Conservation (phyloP, 2,888 invertebrate genomes). For the Serripes groenlandicus region DNA sequence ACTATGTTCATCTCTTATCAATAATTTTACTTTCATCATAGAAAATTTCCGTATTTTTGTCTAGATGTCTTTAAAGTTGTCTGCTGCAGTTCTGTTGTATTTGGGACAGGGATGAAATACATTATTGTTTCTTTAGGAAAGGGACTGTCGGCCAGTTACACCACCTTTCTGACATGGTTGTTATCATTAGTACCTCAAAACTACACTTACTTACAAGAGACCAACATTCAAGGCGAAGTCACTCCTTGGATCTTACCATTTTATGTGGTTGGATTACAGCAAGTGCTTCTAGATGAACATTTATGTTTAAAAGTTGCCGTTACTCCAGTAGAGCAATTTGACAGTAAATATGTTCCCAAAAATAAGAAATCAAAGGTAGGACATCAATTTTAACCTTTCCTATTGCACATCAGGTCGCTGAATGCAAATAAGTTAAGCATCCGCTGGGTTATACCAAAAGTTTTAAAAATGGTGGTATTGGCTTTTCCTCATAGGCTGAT, state of each 20-base stretch:
- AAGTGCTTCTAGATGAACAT: conserved; percentile 80
- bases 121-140: conserved; percentile 63
- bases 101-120: not conserved
- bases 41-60: no score
- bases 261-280: conserved; percentile 83
- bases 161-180: conserved; percentile 82
- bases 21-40: no score
- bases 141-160: conserved; percentile 82
- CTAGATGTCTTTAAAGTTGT: no score
- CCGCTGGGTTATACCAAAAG: no score
- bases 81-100: no score
- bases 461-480: no score
- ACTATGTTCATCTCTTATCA: no score
- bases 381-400: no score
- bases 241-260: conserved; percentile 74
- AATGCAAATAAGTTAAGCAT: no score
- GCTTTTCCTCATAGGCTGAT: no score
- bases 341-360: conserved; percentile 69
- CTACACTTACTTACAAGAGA: conserved; percentile 73
- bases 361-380: conserved; percentile 79
- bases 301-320: conserved; percentile 80
- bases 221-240: conserved; percentile 18
- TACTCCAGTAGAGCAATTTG: conserved; percentile 76
- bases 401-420: no score
- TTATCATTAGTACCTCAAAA: conserved; percentile 81